Percentiles rank a stretch among this genome's conserved stretches.
Conservation (phyloP, 2,113 vertebrate genomes). For the Cynopterus brachyotis region DNA sequence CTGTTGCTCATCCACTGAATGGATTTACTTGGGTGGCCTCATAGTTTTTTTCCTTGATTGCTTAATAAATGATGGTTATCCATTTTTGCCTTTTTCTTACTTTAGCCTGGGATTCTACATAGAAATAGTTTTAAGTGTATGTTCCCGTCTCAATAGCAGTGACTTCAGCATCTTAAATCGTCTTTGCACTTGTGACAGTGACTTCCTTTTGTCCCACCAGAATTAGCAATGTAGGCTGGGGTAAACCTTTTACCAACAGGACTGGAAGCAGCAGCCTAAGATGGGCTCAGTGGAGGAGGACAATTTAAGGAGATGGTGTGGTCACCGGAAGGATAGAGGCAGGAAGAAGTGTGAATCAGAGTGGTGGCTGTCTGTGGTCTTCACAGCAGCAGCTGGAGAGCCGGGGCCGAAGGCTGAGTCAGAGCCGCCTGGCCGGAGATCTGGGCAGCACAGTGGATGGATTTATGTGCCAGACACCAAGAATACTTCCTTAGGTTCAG, state of each 20-base stretch:
- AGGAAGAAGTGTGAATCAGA: conserved; percentile 18
- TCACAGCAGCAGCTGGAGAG: background rate
- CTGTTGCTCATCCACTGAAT: background rate
- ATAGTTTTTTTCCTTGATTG: background rate
- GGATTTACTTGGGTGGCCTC: background rate
- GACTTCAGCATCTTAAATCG: background rate
- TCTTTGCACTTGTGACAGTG: background rate
- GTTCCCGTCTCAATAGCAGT: background rate
- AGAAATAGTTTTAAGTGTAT: background rate
- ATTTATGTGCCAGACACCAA: background rate
- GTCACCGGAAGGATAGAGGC: conserved; percentile 3
- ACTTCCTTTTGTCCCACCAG: background rate
- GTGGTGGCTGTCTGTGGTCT: background rate
- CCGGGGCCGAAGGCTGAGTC: background rate
- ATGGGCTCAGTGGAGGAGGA: background rate
- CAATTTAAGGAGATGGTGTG: background rate
- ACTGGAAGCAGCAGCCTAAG: background rate
- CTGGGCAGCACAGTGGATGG: background rate
- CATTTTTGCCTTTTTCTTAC: background rate
- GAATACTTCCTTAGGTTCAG: background rate
- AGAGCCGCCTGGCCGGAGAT: background rate
- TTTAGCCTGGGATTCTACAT: background rate
- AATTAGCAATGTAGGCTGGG: background rate
- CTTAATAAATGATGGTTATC: background rate
- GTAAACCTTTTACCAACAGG: background rate